Base-by-base conservation (phyloP, 2,888 invertebrate genomes). In the Phengaris alcon region DNA sequence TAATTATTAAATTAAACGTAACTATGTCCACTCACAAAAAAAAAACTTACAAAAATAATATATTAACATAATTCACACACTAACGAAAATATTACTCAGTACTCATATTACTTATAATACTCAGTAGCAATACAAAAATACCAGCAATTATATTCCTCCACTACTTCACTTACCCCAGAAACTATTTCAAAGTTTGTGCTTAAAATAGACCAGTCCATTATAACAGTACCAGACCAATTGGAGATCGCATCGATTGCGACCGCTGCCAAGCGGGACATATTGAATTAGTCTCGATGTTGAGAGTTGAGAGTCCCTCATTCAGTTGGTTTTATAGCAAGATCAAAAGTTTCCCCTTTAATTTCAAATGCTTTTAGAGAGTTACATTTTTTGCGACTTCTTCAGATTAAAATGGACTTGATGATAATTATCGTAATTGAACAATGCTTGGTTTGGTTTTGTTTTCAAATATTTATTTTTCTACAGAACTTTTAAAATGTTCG, bases 201-300 rank as follows among this genome's bases (percentile, higher is more conserved):
- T 64, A 64, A 64, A 64, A 64, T 64, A 64, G 64, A 64, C 44
- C 64, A 44, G 64, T 64, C 64, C 35, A 64, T 64, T 64, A 64
- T 64, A 64, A 64, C 64, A 64, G 64, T 64, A 64, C 64, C 64
- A 64, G 64, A 69, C 69, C 69, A 48, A 69, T 69, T 48, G 46
- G 48, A 48, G 69, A 69, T 69, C 46, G 69, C 69, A 69, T 69
- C 69, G 69, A 69, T 69, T 69, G n/a, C n/a, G n/a, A n/a, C n/a
- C 69, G 48, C 69, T 69, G 69, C 69, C 69, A 69, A 69, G 46
- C 69, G 69, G 48, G 69, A 69, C 48, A 69, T 69, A 69, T 69
- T 69, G 69, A 69, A 69, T 69, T 69, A 69, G 46, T 69, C 69
- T 69, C 69, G 69, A 69, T 69, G 69, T 69, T 69, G 69, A 15